Evolutionary conservation across 2,113 vertebrate species (phyloP), one percentile per base, ranked within the genome.

Genomic region (Hylia prasina): DNA sequence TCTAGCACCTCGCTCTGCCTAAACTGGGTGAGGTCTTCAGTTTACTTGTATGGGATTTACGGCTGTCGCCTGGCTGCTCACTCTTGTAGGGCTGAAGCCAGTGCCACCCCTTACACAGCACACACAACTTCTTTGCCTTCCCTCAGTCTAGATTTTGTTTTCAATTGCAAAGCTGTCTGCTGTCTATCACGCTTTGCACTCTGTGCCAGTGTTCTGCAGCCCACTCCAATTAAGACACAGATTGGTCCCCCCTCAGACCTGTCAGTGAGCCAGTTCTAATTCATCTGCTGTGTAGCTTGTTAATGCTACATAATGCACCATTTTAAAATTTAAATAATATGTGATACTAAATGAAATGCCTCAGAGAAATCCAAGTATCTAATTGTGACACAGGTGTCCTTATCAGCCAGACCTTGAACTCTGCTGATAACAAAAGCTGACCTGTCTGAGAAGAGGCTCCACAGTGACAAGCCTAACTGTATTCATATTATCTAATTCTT

Each of bases 241-340:
- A 40, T 7, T 39, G 35, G 15, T 51, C 48, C 14, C 14, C 35
- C 27, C 8, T 53, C 35, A 24, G 11, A 71, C 42, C 87, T 81
- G 72, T 77, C 87, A 94, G 77, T 12, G 9, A 94, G 69, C 81
- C 92, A 95, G 68, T 53, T 60, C 84, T 73, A 89, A 89, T 81
- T 89, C 77, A 65, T 93, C 77, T 84, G 72, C 66, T 72, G 24
- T 44, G 22, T n/a, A 87, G 63, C 31, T 63, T 83, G 7, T 70
- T 94, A 91, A 70, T 73, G 71, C 22, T 77, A 65, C 45, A 61
- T 56, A 96, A 91, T 73, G 83, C 25, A 61, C 31, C 24, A 27
- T 61, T 94, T 88, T 95, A 15, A 83, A 96, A 92, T 35, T 89
- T 64, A 89, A 90, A 80, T 86, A 44, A 88, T 80, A 61, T 45